A percentile compares a stretch with the other conserved stretches of the same genome.
phyloP scores from a whole-genome alignment of 2,888 invertebrate genomes.

The Coelopa pilipes region DNA sequence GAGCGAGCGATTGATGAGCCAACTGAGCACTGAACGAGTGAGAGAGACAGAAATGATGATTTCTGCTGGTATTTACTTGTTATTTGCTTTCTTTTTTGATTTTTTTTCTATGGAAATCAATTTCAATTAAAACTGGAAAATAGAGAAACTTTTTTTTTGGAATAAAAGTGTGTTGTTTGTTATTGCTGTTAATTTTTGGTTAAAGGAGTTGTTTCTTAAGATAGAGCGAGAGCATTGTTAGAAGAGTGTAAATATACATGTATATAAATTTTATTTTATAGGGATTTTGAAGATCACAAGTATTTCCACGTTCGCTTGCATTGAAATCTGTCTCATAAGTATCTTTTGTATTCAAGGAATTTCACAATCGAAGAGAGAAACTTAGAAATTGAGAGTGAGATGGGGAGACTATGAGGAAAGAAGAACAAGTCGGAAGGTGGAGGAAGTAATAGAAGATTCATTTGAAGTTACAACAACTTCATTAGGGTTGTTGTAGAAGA shows the following conservation, averaged over 20 bases:
- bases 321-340: slow-evolving; percentile 66
- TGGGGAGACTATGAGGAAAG: too few species aligned
- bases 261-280: neutral
- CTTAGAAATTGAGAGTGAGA: neutral
- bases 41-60: too few species aligned
- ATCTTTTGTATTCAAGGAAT: slow-evolving; percentile 56
- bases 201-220: neutral
- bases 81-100: too few species aligned
- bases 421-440: slow-evolving; percentile 21
- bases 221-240: neutral
- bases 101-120: too few species aligned
- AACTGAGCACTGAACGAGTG: neutral
- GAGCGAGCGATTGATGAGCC: too few species aligned
- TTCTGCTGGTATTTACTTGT: too few species aligned
- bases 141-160: too few species aligned
- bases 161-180: too few species aligned
- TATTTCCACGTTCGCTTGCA: slow-evolving; percentile 63
- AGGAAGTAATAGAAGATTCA: neutral
- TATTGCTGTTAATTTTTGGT: too few species aligned
- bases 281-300: slow-evolving; percentile 50
- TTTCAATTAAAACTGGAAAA: too few species aligned
- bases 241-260: slow-evolving; percentile 15
- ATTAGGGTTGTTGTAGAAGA: neutral
- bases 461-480: neutral
- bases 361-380: neutral